Conservation (phyloP, 2,888 invertebrate species). For the Trichopoda pennipes region DNA sequence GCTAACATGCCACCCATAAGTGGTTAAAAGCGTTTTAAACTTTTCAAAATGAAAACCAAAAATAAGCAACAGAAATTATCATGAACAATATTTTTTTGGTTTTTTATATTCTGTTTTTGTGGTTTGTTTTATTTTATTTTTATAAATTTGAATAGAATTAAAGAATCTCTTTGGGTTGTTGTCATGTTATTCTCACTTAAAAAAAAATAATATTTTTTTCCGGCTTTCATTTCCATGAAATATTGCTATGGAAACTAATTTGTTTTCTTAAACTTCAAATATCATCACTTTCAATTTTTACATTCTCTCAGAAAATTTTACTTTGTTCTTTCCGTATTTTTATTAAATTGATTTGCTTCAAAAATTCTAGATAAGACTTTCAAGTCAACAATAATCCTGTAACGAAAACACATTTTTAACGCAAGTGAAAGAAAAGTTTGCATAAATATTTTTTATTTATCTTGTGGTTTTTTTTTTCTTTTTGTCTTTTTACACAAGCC, state of each 20-base stretch:
- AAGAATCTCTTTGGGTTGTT: constrained; percentile 11
- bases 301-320: neutral
- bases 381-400: too few species aligned
- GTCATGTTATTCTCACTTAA: constrained; percentile 53
- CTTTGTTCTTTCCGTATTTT: too few species aligned
- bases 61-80: constrained; percentile 13
- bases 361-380: neutral
- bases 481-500: neutral
- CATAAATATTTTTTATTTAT: too few species aligned
- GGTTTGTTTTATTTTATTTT: neutral
- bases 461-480: too few species aligned
- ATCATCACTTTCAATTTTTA: constrained; percentile 22
- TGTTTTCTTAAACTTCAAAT: constrained; percentile 42
- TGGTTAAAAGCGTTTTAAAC: constrained; percentile 56
- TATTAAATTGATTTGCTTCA: too few species aligned
- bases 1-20: constrained; percentile 38
- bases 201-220: neutral
- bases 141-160: neutral
- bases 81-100: too few species aligned
- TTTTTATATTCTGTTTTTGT: too few species aligned
- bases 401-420: too few species aligned
- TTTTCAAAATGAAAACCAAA: constrained; percentile 21
- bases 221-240: neutral
- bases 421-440: too few species aligned
- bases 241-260: constrained; percentile 33